Percentiles rank a stretch among this genome's conserved stretches.
Conservation (phyloP, 92 coral and sea anemone genomes). For the Epizoanthus illoricatus region DNA sequence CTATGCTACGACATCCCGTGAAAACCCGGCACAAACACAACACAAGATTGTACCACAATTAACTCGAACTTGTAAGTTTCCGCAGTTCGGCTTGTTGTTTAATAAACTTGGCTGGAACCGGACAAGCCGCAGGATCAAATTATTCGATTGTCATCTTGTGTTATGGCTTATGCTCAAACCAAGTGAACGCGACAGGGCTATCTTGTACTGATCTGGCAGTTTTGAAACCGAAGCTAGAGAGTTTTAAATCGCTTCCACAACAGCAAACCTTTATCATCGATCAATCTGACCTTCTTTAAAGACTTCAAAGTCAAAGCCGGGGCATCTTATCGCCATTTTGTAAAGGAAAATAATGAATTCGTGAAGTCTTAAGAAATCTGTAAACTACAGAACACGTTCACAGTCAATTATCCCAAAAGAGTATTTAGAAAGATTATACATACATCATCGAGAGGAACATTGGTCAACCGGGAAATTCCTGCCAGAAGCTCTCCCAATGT, state of each 20-base stretch:
- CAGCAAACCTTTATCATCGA: too few species aligned
- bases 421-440: background rate
- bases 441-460: slow-evolving; percentile 28
- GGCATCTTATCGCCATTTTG: too few species aligned
- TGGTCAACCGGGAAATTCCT: slow-evolving; percentile 4
- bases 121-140: background rate
- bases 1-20: background rate
- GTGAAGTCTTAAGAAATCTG: background rate
- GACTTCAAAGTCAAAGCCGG: too few species aligned
- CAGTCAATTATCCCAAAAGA: background rate
- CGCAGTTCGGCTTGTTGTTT: background rate
- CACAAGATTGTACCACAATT: background rate
- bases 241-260: background rate
- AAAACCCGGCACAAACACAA: background rate
- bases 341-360: background rate
- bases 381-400: background rate
- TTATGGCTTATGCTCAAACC: background rate
- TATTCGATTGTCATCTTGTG: background rate
- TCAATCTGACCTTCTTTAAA: too few species aligned
- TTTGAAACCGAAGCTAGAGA: background rate
- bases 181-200: background rate
- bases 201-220: background rate
- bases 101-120: background rate
- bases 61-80: background rate
- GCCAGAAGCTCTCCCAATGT: slow-evolving; percentile 6